Evolutionary conservation across 2,797 vertebrate species (phyloP).

Genomic region (Vespertilio murinus): DNA sequence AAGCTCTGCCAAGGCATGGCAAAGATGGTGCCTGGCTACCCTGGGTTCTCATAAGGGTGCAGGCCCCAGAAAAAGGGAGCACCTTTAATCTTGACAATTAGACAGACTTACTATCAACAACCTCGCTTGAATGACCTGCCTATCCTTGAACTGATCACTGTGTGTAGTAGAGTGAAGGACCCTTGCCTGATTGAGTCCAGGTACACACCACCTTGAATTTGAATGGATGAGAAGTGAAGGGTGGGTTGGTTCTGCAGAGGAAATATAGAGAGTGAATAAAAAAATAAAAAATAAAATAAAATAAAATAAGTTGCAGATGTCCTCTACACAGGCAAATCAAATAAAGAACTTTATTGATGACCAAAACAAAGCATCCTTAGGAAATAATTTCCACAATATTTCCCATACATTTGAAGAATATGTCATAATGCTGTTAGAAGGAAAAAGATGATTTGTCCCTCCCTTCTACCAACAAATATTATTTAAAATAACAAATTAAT

Average conservation of each 20-base stretch:
- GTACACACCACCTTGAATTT: not conserved
- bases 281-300: not conserved
- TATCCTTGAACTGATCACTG: not conserved
- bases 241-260: not conserved
- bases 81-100: not conserved
- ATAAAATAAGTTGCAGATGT: not conserved
- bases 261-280: not conserved
- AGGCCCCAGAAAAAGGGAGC: not conserved
- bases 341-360: slow-evolving; percentile 52
- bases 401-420: slow-evolving; percentile 52
- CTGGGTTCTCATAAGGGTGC: not conserved
- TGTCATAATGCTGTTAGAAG: slow-evolving; percentile 21
- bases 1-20: not conserved
- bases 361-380: slow-evolving; percentile 58
- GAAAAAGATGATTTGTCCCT: slow-evolving; percentile 49
- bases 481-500: slow-evolving; percentile 26
- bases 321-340: slow-evolving; percentile 38
- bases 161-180: not conserved
- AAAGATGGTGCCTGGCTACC: not conserved
- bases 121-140: not conserved
- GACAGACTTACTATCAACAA: not conserved
- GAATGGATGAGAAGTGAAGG: not conserved
- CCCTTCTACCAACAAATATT: not conserved
- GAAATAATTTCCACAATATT: slow-evolving; percentile 55
- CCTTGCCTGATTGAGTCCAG: not conserved